These are phyloP conservation scores for Acanthoscelides obtectus DNA, from an alignment of 2,888 invertebrate genomes.

Conservation along the genomic window DNA sequence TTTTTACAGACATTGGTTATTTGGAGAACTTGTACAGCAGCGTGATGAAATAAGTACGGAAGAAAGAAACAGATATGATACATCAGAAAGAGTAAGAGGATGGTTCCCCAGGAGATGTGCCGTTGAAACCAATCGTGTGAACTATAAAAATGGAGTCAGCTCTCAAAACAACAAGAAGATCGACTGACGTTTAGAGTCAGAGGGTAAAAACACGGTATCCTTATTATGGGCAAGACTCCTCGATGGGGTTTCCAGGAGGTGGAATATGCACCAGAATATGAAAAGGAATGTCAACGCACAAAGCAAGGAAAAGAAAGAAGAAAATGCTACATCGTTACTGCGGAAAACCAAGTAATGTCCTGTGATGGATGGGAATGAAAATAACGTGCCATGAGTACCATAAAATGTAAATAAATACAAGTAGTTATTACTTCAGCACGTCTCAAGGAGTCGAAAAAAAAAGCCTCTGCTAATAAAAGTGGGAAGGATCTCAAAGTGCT, in stretches of 20 bases:
- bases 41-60: neutral
- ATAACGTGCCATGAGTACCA: neutral
- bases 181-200: neutral
- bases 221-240: neutral
- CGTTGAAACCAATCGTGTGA: slow-evolving; percentile 48
- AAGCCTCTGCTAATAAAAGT: too few species aligned
- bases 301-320: neutral
- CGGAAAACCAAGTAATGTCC: neutral
- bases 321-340: neutral
- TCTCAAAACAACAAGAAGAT: neutral
- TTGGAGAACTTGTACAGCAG: slow-evolving; percentile 67
- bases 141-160: neutral
- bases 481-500: too few species aligned
- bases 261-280: neutral
- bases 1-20: slow-evolving; percentile 73
- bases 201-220: neutral
- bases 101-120: slow-evolving; percentile 87
- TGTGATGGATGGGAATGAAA: neutral
- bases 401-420: neutral
- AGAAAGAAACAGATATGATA: slow-evolving; percentile 31
- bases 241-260: neutral
- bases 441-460: too few species aligned
- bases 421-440: too few species aligned
- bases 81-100: slow-evolving; percentile 58
- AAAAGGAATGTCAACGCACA: neutral